phyloP scores from a whole-genome alignment of 2,888 invertebrate species.

The Exocentrus adspersus region DNA sequence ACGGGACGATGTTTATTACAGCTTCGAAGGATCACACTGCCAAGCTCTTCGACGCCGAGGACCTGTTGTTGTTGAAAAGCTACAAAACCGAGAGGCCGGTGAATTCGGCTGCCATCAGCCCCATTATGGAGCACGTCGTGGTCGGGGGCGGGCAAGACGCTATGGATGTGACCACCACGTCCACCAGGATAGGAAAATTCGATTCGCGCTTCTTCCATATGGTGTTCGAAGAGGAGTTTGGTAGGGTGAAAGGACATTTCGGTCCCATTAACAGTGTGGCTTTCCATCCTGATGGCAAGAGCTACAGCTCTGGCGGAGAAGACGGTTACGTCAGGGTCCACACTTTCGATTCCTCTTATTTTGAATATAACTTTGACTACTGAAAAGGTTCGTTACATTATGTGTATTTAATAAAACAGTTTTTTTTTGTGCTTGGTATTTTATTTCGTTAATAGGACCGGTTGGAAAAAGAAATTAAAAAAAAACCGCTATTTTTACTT shows the following conservation, averaged over 20 bases:
- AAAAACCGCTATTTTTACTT: too few relatives aligned
- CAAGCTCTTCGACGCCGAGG: constrained; percentile 91
- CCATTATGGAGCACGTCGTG: constrained; percentile 94
- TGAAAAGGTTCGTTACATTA: constrained; percentile 50
- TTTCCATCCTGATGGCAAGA: constrained; percentile 97
- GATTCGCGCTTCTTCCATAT: constrained; percentile 93
- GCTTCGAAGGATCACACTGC: constrained; percentile 97
- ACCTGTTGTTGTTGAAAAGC: constrained; percentile 87
- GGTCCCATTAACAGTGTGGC: constrained; percentile 99
- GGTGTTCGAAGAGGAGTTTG: constrained; percentile 97
- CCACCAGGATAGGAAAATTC: constrained; percentile 94
- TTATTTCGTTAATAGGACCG: too few relatives aligned
- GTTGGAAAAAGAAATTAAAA: too few relatives aligned
- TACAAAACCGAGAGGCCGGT: constrained; percentile 98
- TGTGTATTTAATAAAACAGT: constrained; percentile 14
- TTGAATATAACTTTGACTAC: constrained; percentile 94
- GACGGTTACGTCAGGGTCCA: constrained; percentile 98
- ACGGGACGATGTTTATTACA: constrained; percentile 95
- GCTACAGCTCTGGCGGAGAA: constrained; percentile 97
- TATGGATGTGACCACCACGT: constrained; percentile 97
- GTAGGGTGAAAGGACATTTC: constrained; percentile 98
- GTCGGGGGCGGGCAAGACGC: constrained; percentile 99
- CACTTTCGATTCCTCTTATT: constrained; percentile 95
- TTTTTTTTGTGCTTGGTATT: neutral
- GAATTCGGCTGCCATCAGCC: constrained; percentile 97